Conservation (phyloP, 2,797 vertebrate genomes). For the Rhinophrynus dorsalis region DNA sequence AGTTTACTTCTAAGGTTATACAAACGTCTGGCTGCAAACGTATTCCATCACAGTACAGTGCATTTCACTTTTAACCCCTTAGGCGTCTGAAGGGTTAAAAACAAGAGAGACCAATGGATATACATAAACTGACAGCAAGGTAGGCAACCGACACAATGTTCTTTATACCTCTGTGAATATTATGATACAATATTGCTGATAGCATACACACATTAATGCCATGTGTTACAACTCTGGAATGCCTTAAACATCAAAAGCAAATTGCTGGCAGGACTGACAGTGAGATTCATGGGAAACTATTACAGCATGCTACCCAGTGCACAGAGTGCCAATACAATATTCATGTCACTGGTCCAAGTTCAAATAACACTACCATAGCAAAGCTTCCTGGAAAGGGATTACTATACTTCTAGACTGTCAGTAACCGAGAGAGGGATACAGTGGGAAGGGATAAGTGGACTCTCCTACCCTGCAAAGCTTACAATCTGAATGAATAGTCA, state of each 20-base stretch:
- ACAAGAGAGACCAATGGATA: neutral
- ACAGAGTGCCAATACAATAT: neutral
- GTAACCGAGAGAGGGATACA: no score
- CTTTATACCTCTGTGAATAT: no score
- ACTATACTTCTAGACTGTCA: no score
- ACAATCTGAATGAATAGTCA: constrained; percentile 1
- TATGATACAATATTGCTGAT: no score
- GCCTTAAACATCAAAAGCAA: neutral
- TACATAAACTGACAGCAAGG: no score
- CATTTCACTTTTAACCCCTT: neutral
- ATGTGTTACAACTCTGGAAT: no score
- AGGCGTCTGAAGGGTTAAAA: neutral
- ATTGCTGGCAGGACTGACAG: neutral
- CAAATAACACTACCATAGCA: neutral
- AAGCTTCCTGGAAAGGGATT: no score
- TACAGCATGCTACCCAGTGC: neutral
- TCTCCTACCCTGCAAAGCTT: neutral
- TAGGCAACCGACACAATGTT: no score
- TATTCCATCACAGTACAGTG: neutral
- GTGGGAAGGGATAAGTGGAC: no score
- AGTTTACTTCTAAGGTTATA: neutral
- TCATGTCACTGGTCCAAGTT: neutral
- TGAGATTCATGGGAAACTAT: neutral
- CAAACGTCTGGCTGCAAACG: neutral
- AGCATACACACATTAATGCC: no score